Evolutionary conservation across 1,140 invertebrate species (phyloP).

Genomic region (Dreissena polymorpha): DNA sequence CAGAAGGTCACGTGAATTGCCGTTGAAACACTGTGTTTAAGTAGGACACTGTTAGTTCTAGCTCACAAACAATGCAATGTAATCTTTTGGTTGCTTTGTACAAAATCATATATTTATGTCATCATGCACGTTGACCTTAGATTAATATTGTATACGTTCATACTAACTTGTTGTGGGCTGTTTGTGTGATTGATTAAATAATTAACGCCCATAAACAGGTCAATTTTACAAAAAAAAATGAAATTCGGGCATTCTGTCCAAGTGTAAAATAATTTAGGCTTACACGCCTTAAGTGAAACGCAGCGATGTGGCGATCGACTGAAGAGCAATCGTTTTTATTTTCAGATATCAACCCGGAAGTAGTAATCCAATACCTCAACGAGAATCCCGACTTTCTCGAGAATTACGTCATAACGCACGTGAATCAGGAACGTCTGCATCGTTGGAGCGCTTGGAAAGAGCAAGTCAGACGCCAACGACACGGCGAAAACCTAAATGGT

Average conservation of each 20-base stretch:
- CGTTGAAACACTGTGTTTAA: too few relatives aligned
- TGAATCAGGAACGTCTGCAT: constrained; percentile 82
- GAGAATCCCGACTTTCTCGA: constrained; percentile 83
- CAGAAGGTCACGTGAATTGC: too few relatives aligned
- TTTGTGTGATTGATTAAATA: not conserved
- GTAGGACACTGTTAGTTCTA: too few relatives aligned
- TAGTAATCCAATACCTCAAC: constrained; percentile 78
- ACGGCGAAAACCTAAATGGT: constrained; percentile 55
- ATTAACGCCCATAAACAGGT: constrained; percentile 1
- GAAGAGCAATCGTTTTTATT: constrained; percentile 7
- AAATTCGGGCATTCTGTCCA: not conserved
- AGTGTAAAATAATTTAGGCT: not conserved
- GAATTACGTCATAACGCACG: constrained; percentile 82
- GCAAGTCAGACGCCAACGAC: constrained; percentile 36
- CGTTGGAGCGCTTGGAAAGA: constrained; percentile 82
- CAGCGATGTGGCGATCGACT: not conserved
- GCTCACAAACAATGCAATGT: too few relatives aligned
- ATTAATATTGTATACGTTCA: not conserved
- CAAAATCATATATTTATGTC: too few relatives aligned
- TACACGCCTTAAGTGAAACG: not conserved
- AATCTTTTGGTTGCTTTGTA: too few relatives aligned
- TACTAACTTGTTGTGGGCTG: not conserved
- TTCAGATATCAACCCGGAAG: constrained; percentile 68
- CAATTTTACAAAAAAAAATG: too few relatives aligned
- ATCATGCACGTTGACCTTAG: too few relatives aligned